These are phyloP conservation scores for Sakesphorus luctuosus DNA, from an alignment of 2,113 vertebrate species.

Conservation along the genomic window DNA sequence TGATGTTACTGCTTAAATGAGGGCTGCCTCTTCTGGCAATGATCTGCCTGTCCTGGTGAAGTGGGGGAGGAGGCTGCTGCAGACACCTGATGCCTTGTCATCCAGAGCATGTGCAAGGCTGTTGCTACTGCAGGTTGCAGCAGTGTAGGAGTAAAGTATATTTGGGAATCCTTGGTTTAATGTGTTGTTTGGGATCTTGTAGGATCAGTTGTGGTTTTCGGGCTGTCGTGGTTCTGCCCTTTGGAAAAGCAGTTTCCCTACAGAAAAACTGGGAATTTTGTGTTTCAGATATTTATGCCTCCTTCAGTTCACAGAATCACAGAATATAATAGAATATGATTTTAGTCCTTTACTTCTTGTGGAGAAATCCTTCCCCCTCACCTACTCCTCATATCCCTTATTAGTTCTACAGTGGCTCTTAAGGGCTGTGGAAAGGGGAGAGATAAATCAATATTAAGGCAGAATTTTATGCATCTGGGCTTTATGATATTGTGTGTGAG, in stretches of 20 bases:
- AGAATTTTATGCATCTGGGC: neutral
- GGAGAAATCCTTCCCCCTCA: neutral
- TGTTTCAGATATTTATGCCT: neutral
- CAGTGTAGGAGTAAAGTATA: neutral
- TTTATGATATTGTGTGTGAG: neutral
- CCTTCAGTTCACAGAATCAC: neutral
- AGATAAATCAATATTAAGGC: neutral
- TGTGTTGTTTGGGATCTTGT: neutral
- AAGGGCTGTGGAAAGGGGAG: neutral
- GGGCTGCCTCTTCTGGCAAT: neutral
- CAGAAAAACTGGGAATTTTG: neutral
- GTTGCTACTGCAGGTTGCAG: neutral
- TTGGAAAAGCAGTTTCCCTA: neutral
- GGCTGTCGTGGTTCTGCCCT: neutral
- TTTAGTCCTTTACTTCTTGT: neutral
- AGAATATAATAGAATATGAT: neutral
- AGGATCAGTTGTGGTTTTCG: neutral
- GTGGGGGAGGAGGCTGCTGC: neutral
- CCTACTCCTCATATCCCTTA: accelerated
- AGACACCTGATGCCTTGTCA: neutral
- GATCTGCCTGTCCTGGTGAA: accelerated
- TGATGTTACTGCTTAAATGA: accelerated
- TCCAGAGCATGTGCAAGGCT: neutral
- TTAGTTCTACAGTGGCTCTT: neutral
- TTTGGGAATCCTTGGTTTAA: neutral